Evolutionary conservation across 92 coral and sea anemone species (phyloP).

Genomic region (Porites cylindrica): DNA sequence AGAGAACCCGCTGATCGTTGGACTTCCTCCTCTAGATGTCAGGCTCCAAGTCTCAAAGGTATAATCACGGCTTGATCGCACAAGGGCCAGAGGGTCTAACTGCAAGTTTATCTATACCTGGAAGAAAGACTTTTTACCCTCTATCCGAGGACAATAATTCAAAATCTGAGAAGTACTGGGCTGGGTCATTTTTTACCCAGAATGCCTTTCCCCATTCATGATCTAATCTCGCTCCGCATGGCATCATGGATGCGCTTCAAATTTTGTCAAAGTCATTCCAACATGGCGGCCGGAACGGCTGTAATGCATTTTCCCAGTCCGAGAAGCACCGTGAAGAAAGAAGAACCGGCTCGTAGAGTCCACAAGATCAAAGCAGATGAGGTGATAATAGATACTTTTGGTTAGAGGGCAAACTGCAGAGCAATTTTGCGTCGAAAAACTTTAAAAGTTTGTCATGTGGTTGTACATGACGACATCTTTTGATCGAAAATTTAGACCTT

Average conservation of each 20-base stretch:
- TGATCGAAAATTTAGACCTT: slow-evolving; percentile 28
- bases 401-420: neutral
- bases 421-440: slow-evolving; percentile 1
- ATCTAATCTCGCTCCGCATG: slow-evolving; percentile 22
- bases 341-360: slow-evolving; percentile 76
- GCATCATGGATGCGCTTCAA: slow-evolving; percentile 72
- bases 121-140: too few relatives aligned
- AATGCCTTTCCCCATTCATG: slow-evolving; percentile 39
- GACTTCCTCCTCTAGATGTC: too few relatives aligned
- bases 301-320: slow-evolving; percentile 91
- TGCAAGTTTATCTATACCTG: too few relatives aligned
- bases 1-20: too few relatives aligned
- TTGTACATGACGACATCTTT: slow-evolving; percentile 52
- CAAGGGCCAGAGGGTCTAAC: too few relatives aligned
- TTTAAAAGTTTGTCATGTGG: slow-evolving; percentile 46
- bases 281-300: slow-evolving; percentile 99
- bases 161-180: slow-evolving; percentile 5
- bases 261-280: slow-evolving; percentile 93
- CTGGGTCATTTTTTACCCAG: slow-evolving; percentile 19
- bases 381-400: slow-evolving; percentile 55
- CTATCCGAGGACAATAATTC: too few relatives aligned
- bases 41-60: too few relatives aligned
- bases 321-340: slow-evolving; percentile 87
- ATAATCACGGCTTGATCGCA: too few relatives aligned
- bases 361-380: slow-evolving; percentile 80